A percentile compares a stretch with the other conserved stretches of the same genome.
Evolutionary conservation across 2,113 vertebrate genomes (phyloP).

Genomic region (Smithornis capensis): DNA sequence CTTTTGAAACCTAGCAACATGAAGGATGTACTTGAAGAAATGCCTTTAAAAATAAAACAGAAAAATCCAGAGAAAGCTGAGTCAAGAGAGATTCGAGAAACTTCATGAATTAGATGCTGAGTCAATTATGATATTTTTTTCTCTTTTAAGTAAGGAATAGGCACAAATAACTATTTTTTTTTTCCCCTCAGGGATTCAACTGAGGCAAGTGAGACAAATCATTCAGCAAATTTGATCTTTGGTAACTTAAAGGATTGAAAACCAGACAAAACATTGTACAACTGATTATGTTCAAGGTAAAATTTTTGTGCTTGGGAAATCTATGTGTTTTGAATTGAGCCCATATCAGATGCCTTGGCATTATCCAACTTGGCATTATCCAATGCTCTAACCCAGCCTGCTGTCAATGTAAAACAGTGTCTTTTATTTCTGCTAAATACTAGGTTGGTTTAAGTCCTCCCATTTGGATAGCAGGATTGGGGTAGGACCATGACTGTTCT

Average conservation of each 20-base stretch:
- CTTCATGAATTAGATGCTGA: not conserved
- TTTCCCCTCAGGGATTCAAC: not conserved
- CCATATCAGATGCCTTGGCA: not conserved
- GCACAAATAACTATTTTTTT: not conserved
- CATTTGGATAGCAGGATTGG: not conserved
- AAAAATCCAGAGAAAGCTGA: not conserved
- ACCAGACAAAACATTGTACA: not conserved
- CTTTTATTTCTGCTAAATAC: not conserved
- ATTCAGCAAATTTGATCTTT: not conserved
- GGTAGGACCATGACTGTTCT: rapidly evolving
- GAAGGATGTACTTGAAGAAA: not conserved
- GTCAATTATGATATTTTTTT: not conserved
- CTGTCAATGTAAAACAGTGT: not conserved
- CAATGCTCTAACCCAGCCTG: not conserved
- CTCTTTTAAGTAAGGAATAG: not conserved
- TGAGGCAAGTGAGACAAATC: not conserved
- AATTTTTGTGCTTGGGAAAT: not conserved
- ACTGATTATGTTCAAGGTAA: not conserved
- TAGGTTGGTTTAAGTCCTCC: not conserved
- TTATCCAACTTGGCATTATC: not conserved
- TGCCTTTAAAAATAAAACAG: not conserved
- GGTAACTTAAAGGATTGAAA: not conserved
- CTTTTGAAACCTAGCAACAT: slow-evolving; percentile 2
- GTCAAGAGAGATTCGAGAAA: not conserved
- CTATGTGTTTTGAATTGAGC: not conserved